Base-by-base conservation (phyloP, 2,113 vertebrate species). In the Ochotona princeps region DNA sequence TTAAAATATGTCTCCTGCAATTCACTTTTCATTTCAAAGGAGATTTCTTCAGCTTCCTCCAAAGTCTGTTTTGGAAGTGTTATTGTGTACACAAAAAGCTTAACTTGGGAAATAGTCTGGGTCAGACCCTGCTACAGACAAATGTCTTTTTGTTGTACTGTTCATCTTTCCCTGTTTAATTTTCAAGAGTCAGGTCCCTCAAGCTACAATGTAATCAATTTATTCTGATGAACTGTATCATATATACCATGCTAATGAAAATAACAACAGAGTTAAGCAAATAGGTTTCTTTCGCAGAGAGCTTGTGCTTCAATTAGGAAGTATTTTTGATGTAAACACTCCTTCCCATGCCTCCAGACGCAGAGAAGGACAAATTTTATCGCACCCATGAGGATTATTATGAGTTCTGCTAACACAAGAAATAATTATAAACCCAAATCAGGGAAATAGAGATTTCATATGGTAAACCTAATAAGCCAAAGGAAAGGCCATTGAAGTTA, bases 161-260 rank as follows among this genome's bases (percentile, higher is more conserved):
- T 10, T 89, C 21, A 51, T 57, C 25, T 85, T 92, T 67, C 18
- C 11, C 2, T 90, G 86, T 84, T 80, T 18, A 65, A 28, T 74
- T 88, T 35, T 90, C 44, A 79, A 86, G 49, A 95, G 47, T 4
- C 35, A 82, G 25, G 30, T 85, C 83, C 65, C 72, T n/a, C 25
- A 85, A 94, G 26, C 11, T 12, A 28, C 3, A 47, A 2, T 57
- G 13, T 3, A 74, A 78, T 28, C 15, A 51, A 65, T 93, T 89
- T 80, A 83, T 76, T 49, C 6, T 92, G 51, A 30, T 21, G 32
- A 54, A n/a, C 87, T 76, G 74, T 78, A 65, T 95, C 57, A 44
- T 93, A 30, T 83, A 85, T 95, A 63, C 73, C 60, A 26, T 1
- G 75, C 28, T 85, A 92, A 61, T 54, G 78, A 75, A 87, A 67